A percentile compares a stretch with the other conserved stretches of the same genome.
Evolutionary conservation across 2,888 invertebrate genomes (phyloP).

Genomic region (Crepidodera aurea): DNA sequence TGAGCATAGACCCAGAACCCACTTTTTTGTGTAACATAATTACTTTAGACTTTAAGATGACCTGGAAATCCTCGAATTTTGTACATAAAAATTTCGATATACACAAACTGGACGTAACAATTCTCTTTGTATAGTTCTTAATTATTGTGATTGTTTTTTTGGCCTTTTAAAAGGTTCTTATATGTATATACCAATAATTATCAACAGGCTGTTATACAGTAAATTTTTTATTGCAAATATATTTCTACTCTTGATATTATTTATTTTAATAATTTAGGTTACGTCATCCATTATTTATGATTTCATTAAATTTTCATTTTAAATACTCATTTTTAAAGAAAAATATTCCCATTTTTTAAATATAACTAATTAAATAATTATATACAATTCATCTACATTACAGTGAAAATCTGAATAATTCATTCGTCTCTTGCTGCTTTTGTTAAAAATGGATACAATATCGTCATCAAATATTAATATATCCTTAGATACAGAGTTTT

Average conservation of each 20-base stretch:
- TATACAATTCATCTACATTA: too few species aligned
- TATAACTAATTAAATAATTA: too few species aligned
- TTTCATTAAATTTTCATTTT: too few species aligned
- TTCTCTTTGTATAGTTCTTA: background rate
- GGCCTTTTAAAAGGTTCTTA: background rate
- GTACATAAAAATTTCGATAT: background rate
- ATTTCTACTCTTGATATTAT: conserved; percentile 7
- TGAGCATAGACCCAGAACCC: too few species aligned
- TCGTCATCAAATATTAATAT: too few species aligned
- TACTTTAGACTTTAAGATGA: conserved; percentile 1
- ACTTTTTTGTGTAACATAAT: too few species aligned
- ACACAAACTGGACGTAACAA: conserved; percentile 1
- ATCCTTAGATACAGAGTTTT: too few species aligned
- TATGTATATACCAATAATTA: background rate
- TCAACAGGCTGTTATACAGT: conserved; percentile 7
- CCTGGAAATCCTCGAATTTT: conserved; percentile 6
- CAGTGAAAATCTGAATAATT: too few species aligned
- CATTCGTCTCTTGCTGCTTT: too few species aligned
- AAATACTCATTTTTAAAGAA: too few species aligned
- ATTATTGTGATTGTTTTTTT: conserved; percentile 6
- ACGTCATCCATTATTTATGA: background rate
- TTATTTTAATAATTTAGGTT: background rate
- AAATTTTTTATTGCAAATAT: conserved; percentile 15
- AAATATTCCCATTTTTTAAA: too few species aligned
- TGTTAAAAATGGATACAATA: too few species aligned